Percentiles rank a stretch among this genome's conserved stretches.
phyloP scores from a whole-genome alignment of 2,888 invertebrate species.

The Physocephala rufipes region DNA sequence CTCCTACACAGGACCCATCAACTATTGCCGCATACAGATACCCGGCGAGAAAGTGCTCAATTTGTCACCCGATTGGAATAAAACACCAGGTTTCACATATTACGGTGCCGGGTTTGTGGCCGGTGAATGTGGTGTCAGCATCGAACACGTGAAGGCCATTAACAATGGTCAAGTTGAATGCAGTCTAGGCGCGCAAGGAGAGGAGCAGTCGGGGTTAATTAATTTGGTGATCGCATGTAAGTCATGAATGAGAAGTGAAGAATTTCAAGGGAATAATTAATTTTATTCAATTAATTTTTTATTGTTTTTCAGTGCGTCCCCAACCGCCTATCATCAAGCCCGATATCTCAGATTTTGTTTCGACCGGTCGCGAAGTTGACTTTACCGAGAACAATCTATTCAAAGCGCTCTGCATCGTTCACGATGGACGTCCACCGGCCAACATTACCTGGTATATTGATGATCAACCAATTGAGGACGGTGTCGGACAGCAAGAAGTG shows the following conservation, averaged over 20 bases:
- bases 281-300: not conserved
- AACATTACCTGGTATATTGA: conserved; percentile 79
- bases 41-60: conserved; percentile 67
- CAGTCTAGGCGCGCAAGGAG: conserved; percentile 70
- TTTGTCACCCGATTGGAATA: conserved; percentile 66
- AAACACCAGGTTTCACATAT: conserved; percentile 68
- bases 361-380: conserved; percentile 56
- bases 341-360: too few relatives aligned
- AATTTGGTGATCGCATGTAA: conserved; percentile 77
- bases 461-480: conserved; percentile 71
- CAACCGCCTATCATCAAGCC: conserved; percentile 60
- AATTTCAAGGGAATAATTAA: too few relatives aligned
- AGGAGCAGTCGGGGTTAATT: conserved; percentile 72
- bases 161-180: conserved; percentile 79
- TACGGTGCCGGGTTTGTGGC: conserved; percentile 68
- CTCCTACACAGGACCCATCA: conserved; percentile 57
- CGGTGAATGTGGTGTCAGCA: conserved; percentile 79
- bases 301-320: conserved; percentile 56
- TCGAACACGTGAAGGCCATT: conserved; percentile 71
- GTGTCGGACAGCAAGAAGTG: conserved; percentile 68
- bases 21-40: conserved; percentile 67
- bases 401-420: conserved; percentile 74
- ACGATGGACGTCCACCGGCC: conserved; percentile 78
- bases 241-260: conserved; percentile 60
- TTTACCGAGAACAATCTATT: conserved; percentile 71